These are phyloP conservation scores for Acanthurus leucopareius DNA, from an alignment of 2,797 vertebrate species.

Conservation along the genomic window DNA sequence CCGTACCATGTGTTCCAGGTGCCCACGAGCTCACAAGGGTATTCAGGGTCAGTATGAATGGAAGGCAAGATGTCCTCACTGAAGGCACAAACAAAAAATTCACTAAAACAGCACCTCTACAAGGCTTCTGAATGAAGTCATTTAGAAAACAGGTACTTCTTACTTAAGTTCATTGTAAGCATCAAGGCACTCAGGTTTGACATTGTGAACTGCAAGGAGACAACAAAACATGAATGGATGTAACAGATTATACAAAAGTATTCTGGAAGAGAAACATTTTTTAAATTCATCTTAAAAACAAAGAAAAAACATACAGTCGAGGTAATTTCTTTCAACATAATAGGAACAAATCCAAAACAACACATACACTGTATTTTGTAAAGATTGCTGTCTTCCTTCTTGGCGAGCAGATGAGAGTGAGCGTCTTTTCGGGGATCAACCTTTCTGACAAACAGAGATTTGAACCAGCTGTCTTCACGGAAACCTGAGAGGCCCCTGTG, in stretches of 20 bases:
- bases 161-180: conserved; percentile 98
- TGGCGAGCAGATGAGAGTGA: conserved; percentile 96
- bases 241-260: conserved; percentile 10
- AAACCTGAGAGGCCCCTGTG: conserved; percentile 86
- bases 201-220: conserved; percentile 95
- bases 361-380: conserved; percentile 96
- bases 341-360: background rate
- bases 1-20: conserved; percentile 99
- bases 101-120: background rate
- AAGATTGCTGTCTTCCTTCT: conserved; percentile 95
- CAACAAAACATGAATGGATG: conserved; percentile 27
- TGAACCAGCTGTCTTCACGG: conserved; percentile 95
- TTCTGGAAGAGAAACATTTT: background rate
- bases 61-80: conserved; percentile 94
- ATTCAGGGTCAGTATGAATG: conserved; percentile 92
- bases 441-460: conserved; percentile 96
- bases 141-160: conserved; percentile 65
- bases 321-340: background rate
- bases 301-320: background rate
- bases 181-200: conserved; percentile 97
- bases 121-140: background rate
- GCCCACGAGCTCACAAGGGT: conserved; percentile 96
- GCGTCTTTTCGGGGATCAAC: conserved; percentile 97
- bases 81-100: conserved; percentile 27
- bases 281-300: conserved; percentile 18